These are phyloP conservation scores for Hypanus sabinus DNA, from an alignment of 2,113 vertebrate genomes.

Conservation along the genomic window DNA sequence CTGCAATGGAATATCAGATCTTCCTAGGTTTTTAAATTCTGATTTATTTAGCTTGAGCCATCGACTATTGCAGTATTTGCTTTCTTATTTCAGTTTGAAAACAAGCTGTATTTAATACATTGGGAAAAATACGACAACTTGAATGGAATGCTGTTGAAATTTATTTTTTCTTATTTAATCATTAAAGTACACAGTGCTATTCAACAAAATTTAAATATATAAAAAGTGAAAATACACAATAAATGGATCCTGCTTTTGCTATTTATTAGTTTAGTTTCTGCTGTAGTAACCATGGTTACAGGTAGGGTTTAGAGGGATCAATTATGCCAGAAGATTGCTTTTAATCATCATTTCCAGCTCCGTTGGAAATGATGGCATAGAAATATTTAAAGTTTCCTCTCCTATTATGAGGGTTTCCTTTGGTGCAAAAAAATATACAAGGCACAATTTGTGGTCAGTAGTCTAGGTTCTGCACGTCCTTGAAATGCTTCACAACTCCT, in stretches of 20 bases:
- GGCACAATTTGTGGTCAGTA: slow-evolving; percentile 12
- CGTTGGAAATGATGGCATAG: neutral
- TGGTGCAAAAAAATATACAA: neutral
- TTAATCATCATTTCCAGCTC: neutral
- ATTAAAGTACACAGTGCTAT: neutral
- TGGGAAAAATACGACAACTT: slow-evolving; percentile 15
- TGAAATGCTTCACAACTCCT: neutral
- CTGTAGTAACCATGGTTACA: neutral
- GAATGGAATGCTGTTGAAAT: neutral
- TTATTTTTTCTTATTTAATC: slow-evolving; percentile 17
- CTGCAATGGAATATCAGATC: no score
- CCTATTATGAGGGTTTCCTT: neutral
- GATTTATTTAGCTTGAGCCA: no score
- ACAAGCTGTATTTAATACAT: neutral
- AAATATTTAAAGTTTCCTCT: neutral
- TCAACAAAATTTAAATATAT: neutral
- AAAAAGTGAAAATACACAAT: neutral
- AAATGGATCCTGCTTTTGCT: neutral
- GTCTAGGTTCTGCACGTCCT: neutral
- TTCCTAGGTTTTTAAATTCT: no score
- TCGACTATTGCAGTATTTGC: no score
- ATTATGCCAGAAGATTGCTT: neutral
- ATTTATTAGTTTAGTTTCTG: neutral
- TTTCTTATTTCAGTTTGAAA: no score
- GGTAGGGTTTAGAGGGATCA: neutral